These are phyloP conservation scores for Scytalopus superciliaris DNA, from an alignment of 2,113 vertebrate genomes.

Conservation along the genomic window DNA sequence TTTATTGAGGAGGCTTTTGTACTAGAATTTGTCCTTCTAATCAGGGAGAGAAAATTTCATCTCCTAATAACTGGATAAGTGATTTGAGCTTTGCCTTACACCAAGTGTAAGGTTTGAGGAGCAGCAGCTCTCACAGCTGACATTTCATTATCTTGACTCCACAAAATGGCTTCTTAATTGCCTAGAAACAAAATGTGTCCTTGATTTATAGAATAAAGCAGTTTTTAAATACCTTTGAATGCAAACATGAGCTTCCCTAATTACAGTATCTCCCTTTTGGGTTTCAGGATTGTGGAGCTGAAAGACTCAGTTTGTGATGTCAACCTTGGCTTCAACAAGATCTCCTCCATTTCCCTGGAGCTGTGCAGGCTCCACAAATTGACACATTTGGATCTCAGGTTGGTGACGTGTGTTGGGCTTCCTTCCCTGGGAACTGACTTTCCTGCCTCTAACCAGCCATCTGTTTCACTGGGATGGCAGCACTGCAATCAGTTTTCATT, in stretches of 20 bases:
- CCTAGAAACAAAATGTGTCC: no score
- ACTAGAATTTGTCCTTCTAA: not conserved
- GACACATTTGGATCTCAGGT: constrained; percentile 90
- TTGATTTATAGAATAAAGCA: not conserved
- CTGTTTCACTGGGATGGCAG: not conserved
- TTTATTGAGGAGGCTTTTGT: not conserved
- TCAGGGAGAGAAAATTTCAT: not conserved
- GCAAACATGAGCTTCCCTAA: not conserved
- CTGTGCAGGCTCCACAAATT: constrained; percentile 83
- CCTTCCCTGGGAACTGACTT: not conserved
- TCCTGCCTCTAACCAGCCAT: not conserved
- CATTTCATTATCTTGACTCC: not conserved
- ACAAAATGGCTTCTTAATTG: not conserved
- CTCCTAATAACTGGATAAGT: accelerated
- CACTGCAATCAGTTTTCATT: not conserved
- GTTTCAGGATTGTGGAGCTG: constrained; percentile 84
- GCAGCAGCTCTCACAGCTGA: not conserved
- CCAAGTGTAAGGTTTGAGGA: not conserved
- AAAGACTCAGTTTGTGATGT: constrained; percentile 82
- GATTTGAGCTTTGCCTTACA: not conserved
- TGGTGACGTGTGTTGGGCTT: constrained; percentile 21
- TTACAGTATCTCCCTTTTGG: not conserved
- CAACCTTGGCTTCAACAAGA: constrained; percentile 89
- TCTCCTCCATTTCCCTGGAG: constrained; percentile 77
- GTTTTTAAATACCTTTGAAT: not conserved